Conservation (phyloP, 2,113 vertebrate species). For the Gymnobelideus leadbeateri region DNA sequence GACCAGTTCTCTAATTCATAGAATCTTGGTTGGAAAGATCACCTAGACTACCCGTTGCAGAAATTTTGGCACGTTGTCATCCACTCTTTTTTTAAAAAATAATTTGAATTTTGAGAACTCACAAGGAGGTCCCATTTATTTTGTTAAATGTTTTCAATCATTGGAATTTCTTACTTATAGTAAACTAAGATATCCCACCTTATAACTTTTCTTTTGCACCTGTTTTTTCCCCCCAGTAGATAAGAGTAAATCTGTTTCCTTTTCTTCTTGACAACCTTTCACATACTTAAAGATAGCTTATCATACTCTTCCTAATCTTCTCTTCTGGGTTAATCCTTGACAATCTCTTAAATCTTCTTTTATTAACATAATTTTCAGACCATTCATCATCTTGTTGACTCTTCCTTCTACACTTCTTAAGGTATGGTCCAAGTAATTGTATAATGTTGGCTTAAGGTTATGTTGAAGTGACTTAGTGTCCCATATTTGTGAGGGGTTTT, state of each 20-base stretch:
- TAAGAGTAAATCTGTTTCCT: neutral
- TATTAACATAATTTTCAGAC: neutral
- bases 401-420: neutral
- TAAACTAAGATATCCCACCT: neutral
- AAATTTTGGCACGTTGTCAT: neutral
- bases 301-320: neutral
- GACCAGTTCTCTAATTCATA: neutral
- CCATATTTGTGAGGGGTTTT: neutral
- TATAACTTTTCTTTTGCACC: neutral
- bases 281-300: neutral
- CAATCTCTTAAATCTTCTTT: neutral
- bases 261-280: neutral
- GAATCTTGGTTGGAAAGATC: neutral
- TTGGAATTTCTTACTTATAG: neutral
- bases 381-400: neutral
- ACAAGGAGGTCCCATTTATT: neutral
- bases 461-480: neutral
- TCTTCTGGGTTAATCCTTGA: neutral
- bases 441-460: neutral
- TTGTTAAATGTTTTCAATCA: neutral
- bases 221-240: neutral
- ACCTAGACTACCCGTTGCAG: fast-evolving
- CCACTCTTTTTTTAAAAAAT: neutral
- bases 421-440: neutral
- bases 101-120: neutral